These are phyloP conservation scores for Myotis lucifugus DNA, from an alignment of 2,113 vertebrate species.

Conservation along the genomic window DNA sequence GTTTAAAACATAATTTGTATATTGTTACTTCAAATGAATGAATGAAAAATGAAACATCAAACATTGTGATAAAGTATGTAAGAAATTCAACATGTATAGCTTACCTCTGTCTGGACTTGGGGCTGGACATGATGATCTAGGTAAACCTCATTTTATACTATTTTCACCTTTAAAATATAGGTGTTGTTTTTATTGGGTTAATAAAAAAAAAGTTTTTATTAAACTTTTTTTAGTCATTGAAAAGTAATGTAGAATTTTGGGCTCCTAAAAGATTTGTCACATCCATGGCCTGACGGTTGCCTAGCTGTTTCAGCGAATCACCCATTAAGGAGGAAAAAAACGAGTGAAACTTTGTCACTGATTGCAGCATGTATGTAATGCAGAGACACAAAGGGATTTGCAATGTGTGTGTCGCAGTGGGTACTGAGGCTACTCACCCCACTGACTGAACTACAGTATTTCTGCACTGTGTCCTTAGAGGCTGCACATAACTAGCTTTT, in stretches of 20 bases:
- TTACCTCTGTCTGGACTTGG: background rate
- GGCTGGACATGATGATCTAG: background rate
- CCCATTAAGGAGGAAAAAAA: background rate
- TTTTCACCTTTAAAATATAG: background rate
- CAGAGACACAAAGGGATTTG: background rate
- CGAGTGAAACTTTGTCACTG: background rate
- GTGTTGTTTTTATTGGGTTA: background rate
- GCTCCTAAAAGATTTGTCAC: background rate
- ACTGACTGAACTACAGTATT: background rate
- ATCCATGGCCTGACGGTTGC: background rate
- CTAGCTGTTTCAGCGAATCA: background rate
- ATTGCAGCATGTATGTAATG: background rate
- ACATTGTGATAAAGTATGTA: background rate
- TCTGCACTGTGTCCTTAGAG: background rate
- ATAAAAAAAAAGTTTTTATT: no score
- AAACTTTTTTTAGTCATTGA: background rate
- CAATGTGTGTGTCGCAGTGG: background rate
- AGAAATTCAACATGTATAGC: background rate
- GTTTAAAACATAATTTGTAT: background rate
- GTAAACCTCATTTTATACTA: background rate
- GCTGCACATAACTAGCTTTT: background rate
- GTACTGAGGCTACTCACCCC: background rate
- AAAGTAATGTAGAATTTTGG: background rate
- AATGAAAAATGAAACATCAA: constrained; percentile 40
- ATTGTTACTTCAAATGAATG: constrained; percentile 16